Base-by-base conservation (phyloP, 2,888 invertebrate species). In the Colostygia pectinataria region DNA sequence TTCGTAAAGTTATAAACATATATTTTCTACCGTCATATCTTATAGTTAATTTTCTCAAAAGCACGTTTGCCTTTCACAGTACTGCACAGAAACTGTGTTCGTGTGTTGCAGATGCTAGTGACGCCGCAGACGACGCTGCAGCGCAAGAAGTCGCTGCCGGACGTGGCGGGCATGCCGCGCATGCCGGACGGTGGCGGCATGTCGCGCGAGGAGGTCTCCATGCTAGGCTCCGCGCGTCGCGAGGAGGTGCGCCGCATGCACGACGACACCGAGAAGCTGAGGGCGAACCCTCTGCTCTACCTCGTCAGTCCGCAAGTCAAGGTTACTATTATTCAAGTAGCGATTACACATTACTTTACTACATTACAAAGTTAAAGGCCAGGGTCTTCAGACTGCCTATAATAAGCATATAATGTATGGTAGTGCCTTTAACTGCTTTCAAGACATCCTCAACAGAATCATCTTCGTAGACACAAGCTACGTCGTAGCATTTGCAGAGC, bases 251-350 rank as follows among this genome's bases (percentile, higher is more conserved):
- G 98, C 74, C 93, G 97, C 66, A 95, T 97, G 91, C 93, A 95
- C 74, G 97, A 98, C 82, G 97, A 97, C 88, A 93, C 95, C 63
- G 98, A 98, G 89, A 94, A 97, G 84, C 94, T 98, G 68, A 93
- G 97, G 82, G 97, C 97, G 77, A 98, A 98, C 91, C 98, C 98
- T 72, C 92, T 99, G 74, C 94, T 98, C 72, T 98, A 98, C 90
- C 92, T 99, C 86, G 95, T 97, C 93, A 98, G 97, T 95, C 98
- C 98, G 77, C 96, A 97, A 93, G 96, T 98, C 71, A 97, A 97
- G 96, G 98, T 58, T n/a, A 42, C 46, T 45, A n/a, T 4, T 27
- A 9, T 27, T 27, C 6, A 6, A 23, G 23, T 6, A 23, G 6
- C 23, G 2, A 6, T 23, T 23, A n/a, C n/a, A n/a, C n/a, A n/a